Conservation (phyloP, 2,888 invertebrate genomes). For the Melinopterus prodromus region DNA sequence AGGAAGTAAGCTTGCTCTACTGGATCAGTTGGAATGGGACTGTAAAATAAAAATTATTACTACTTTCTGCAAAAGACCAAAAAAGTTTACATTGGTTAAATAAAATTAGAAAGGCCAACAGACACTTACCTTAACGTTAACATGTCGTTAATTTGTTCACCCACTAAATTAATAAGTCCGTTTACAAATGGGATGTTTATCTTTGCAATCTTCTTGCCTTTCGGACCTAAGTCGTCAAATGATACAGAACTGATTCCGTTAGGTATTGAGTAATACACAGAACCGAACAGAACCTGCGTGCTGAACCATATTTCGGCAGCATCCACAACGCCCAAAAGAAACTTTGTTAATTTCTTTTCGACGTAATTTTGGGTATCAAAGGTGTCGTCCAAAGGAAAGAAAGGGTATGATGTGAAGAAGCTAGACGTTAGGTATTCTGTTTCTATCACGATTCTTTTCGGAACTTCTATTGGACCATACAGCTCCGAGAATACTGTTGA, state of each 20-base stretch:
- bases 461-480: neutral
- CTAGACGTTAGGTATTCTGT: neutral
- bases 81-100: too few relatives aligned
- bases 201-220: neutral
- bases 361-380: neutral
- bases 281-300: constrained; percentile 17
- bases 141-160: neutral
- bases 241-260: constrained; percentile 12
- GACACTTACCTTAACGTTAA: neutral
- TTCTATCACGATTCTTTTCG: neutral
- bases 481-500: neutral
- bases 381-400: neutral
- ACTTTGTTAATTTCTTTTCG: neutral
- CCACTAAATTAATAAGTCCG: neutral
- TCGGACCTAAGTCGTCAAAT: neutral
- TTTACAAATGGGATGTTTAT: neutral
- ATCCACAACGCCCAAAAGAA: neutral
- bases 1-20: constrained; percentile 32
- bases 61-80: too few relatives aligned
- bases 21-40: neutral
- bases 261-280: constrained; percentile 10
- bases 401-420: constrained; percentile 21
- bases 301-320: constrained; percentile 22
- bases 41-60: neutral
- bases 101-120: neutral